These are phyloP conservation scores for Margarornis squamiger DNA, from an alignment of 2,797 vertebrate genomes.

Conservation along the genomic window DNA sequence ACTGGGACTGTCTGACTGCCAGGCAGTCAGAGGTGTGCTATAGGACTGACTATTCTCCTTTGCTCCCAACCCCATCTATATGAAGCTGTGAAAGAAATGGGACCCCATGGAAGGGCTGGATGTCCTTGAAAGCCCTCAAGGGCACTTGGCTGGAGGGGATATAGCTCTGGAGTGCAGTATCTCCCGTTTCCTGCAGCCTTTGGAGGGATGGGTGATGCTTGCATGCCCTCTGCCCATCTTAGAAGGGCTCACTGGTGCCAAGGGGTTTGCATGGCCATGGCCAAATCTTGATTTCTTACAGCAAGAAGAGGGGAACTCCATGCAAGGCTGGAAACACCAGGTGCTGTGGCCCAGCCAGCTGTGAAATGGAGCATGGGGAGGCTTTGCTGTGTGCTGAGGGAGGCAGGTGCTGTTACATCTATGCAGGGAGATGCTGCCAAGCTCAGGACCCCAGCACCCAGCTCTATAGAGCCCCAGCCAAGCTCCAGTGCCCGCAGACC, in stretches of 20 bases:
- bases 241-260: not conserved
- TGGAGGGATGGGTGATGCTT: not conserved
- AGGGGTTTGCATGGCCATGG: not conserved
- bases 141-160: not conserved
- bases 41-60: not conserved
- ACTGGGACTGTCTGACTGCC: not conserved
- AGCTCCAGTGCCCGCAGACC: not conserved
- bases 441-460: not conserved
- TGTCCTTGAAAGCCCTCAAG: not conserved
- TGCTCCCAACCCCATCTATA: not conserved
- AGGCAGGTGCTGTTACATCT: not conserved
- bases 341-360: not conserved
- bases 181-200: not conserved
- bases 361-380: not conserved
- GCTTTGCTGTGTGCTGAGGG: not conserved
- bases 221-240: not conserved
- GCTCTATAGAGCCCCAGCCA: not conserved
- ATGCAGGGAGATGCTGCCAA: not conserved
- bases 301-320: not conserved
- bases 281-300: not conserved
- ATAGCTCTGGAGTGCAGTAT: not conserved
- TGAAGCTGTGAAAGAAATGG: not conserved
- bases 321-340: not conserved
- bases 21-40: not conserved
- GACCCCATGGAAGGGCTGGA: rapidly evolving